These are phyloP conservation scores for Calosoma granatense DNA, from an alignment of 1,140 invertebrate genomes.

Conservation along the genomic window DNA sequence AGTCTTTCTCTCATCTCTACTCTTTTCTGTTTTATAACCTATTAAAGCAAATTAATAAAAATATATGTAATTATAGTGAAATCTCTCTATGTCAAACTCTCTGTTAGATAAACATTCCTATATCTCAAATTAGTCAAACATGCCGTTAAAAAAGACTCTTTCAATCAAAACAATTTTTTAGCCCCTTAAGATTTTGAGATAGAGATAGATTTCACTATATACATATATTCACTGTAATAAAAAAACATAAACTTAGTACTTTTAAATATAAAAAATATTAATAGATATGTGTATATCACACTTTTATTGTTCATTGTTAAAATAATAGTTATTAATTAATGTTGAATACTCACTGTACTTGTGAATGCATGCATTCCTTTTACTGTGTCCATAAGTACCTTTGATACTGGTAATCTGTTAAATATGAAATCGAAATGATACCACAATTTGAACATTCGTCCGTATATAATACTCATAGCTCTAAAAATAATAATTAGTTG, in stretches of 20 bases:
- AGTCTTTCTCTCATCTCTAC: background rate
- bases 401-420: background rate
- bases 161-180: too few species aligned
- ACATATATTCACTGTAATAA: too few species aligned
- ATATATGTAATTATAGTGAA: background rate
- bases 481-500: slow-evolving; percentile 4
- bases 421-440: slow-evolving; percentile 15
- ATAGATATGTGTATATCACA: too few species aligned
- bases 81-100: background rate
- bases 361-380: slow-evolving; percentile 9
- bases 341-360: background rate
- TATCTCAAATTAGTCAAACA: too few species aligned
- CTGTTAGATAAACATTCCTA: too few species aligned
- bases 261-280: too few species aligned
- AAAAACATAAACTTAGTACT: too few species aligned
- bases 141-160: too few species aligned
- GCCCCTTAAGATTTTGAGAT: too few species aligned
- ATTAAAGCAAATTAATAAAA: background rate
- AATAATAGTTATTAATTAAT: too few species aligned
- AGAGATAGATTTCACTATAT: too few species aligned
- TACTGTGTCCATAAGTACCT: background rate
- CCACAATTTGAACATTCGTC: slow-evolving; percentile 7
- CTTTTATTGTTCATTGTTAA: too few species aligned
- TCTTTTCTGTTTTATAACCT: slow-evolving; percentile 13
- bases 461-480: slow-evolving; percentile 10